Conservation (phyloP, 2,888 invertebrate species). For the Tenthredo distinguenda region DNA sequence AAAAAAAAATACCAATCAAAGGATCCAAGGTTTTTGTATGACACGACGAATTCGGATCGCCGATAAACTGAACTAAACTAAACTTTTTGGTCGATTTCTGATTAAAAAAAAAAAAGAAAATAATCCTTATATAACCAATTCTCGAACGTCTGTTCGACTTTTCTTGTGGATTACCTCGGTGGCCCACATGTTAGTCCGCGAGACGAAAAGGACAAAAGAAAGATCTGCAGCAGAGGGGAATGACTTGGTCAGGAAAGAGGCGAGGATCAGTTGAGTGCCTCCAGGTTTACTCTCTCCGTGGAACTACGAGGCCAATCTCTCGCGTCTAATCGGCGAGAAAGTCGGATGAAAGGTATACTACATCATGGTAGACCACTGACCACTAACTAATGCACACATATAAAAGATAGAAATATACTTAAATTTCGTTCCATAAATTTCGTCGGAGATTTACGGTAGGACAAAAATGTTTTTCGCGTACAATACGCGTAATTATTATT, state of each 20-base stretch:
- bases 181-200: slow-evolving; percentile 33
- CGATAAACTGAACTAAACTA: background rate
- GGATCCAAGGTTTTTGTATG: background rate
- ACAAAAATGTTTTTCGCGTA: background rate
- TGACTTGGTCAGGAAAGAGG: slow-evolving; percentile 33
- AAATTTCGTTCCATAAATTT: background rate
- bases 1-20: background rate
- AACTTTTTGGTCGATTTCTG: background rate
- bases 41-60: background rate
- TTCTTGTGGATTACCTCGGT: background rate
- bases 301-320: slow-evolving; percentile 61
- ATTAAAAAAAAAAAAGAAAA: background rate
- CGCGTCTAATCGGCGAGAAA: slow-evolving; percentile 71
- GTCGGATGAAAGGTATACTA: slow-evolving; percentile 63
- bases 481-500: no score
- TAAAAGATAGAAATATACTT: background rate
- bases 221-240: slow-evolving; percentile 23
- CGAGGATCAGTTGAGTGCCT: slow-evolving; percentile 31
- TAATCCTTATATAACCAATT: background rate
- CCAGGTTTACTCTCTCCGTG: slow-evolving; percentile 68
- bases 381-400: background rate
- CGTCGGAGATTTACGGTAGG: background rate
- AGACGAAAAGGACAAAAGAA: slow-evolving; percentile 25
- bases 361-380: background rate
- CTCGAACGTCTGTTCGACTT: background rate